Evolutionary conservation across 2,113 vertebrate species (phyloP).

Genomic region (Patagioenas fasciata): DNA sequence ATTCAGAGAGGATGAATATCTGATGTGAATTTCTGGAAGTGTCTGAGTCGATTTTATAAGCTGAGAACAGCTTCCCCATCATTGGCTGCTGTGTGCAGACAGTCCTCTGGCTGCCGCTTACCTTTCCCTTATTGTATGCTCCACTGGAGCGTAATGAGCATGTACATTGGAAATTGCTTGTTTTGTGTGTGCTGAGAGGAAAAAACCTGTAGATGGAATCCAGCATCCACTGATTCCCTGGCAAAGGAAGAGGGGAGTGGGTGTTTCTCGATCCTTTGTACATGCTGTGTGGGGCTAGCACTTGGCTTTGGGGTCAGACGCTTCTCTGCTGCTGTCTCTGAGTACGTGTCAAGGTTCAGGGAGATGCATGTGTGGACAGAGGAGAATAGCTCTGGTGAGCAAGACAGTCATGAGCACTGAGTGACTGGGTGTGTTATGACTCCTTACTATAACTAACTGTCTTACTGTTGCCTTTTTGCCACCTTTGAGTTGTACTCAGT

Average conservation of each 20-base stretch:
- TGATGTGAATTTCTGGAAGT: conserved; percentile 68
- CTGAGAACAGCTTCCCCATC: conserved; percentile 36
- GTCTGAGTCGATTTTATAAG: conserved; percentile 55
- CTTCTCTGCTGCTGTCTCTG: not conserved
- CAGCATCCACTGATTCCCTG: not conserved
- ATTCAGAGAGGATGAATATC: conserved; percentile 58
- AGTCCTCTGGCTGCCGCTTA: conserved; percentile 8
- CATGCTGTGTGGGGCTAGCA: not conserved
- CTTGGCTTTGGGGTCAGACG: not conserved
- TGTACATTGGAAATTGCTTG: conserved; percentile 37
- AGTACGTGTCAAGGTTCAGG: not conserved
- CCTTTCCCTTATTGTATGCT: conserved; percentile 29
- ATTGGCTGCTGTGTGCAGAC: conserved; percentile 13
- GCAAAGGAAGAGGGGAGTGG: not conserved
- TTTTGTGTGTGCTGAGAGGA: not conserved
- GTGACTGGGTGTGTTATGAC: not conserved
- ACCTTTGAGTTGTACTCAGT: accelerated
- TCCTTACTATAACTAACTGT: not conserved
- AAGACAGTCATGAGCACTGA: not conserved
- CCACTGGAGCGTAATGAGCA: conserved; percentile 48
- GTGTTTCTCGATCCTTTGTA: not conserved
- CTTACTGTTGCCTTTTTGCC: not conserved
- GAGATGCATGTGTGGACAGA: not conserved
- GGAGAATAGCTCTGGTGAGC: not conserved
- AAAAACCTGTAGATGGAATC: not conserved